phyloP scores from a whole-genome alignment of 2,888 invertebrate species.

The Linnaemya tessellans region DNA sequence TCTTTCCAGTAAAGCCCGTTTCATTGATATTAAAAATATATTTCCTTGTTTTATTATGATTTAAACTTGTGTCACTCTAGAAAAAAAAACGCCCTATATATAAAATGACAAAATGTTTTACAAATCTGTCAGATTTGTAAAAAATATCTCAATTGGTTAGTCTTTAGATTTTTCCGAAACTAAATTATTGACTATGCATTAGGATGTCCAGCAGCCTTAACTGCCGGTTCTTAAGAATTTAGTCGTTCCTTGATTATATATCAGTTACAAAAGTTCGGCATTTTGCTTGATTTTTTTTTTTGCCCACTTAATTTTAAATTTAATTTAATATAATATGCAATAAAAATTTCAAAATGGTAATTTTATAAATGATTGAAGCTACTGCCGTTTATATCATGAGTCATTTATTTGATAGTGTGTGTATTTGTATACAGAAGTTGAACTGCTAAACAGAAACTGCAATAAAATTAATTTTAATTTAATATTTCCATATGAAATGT shows the following conservation, averaged over 20 bases:
- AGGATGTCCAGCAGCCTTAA: background rate
- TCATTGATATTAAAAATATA: too few species aligned
- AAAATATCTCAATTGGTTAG: too few species aligned
- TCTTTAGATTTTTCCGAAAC: too few species aligned
- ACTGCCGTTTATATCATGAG: constrained; percentile 50
- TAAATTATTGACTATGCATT: too few species aligned
- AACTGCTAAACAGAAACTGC: background rate
- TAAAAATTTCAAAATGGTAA: constrained; percentile 61
- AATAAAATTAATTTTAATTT: background rate
- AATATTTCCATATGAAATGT: background rate
- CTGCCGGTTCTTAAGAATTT: background rate
- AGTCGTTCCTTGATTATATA: background rate
- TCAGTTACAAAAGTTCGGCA: constrained; percentile 52
- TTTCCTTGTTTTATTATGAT: too few species aligned
- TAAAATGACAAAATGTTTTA: too few species aligned
- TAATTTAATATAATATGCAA: constrained; percentile 67
- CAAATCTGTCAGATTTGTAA: too few species aligned
- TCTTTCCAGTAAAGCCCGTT: too few species aligned
- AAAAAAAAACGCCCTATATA: too few species aligned
- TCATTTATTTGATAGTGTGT: background rate
- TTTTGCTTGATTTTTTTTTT: background rate
- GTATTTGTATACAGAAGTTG: background rate
- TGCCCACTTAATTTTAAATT: constrained; percentile 58
- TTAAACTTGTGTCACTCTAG: too few species aligned
- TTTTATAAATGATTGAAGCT: constrained; percentile 64